Evolutionary conservation across 2,888 invertebrate species (phyloP).

Genomic region (Agrotis ipsilon): DNA sequence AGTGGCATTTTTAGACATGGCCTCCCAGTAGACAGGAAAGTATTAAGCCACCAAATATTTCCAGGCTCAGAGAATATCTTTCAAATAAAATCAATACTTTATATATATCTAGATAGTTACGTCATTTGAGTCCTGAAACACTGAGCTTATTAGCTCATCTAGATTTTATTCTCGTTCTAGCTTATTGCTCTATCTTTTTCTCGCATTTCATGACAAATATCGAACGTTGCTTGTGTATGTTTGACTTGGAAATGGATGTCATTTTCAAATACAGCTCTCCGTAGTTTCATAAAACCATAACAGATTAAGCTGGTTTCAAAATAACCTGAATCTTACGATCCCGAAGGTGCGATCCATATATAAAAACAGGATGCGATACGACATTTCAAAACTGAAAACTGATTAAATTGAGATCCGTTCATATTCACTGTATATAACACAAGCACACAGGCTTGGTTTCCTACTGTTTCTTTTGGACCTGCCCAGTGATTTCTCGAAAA

Average conservation of each 20-base stretch:
- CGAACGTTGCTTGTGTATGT: conserved; percentile 4
- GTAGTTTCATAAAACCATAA: too few relatives aligned
- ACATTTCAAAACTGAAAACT: too few relatives aligned
- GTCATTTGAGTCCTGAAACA: conserved; percentile 21
- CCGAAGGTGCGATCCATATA: too few relatives aligned
- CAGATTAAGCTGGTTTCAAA: too few relatives aligned
- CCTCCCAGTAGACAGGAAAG: not conserved
- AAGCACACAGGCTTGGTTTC: too few relatives aligned
- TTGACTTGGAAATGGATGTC: conserved; percentile 10
- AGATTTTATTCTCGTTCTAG: conserved; percentile 18
- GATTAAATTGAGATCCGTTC: not conserved
- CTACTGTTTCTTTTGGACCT: too few relatives aligned
- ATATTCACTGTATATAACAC: not conserved
- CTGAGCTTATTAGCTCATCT: conserved; percentile 21
- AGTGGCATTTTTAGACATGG: too few relatives aligned
- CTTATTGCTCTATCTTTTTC: conserved; percentile 19
- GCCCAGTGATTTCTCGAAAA: too few relatives aligned
- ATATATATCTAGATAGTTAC: conserved; percentile 18
- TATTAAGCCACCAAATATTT: not conserved
- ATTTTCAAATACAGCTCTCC: too few relatives aligned
- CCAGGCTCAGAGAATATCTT: not conserved
- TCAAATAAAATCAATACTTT: conserved; percentile 26
- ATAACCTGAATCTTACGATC: too few relatives aligned
- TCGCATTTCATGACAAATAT: conserved; percentile 21
- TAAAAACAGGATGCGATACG: too few relatives aligned